These are phyloP conservation scores for Diorhabda sublineata DNA, from an alignment of 1,140 invertebrate species.

Conservation along the genomic window DNA sequence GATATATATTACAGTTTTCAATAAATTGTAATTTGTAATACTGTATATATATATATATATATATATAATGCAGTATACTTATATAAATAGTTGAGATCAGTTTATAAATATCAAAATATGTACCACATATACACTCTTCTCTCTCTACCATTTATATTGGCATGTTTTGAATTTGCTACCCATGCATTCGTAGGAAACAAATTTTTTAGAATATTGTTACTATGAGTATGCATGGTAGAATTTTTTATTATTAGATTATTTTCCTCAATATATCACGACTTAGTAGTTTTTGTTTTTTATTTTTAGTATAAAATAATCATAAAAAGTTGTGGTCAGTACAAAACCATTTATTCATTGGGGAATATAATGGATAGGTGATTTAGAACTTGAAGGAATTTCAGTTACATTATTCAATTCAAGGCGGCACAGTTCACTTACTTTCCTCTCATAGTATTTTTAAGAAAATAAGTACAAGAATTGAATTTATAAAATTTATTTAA, in stretches of 20 bases:
- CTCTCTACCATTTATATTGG: slow-evolving; percentile 15
- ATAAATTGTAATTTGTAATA: too few species aligned
- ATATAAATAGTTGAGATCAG: too few species aligned
- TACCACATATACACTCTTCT: neutral
- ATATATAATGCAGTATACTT: too few species aligned
- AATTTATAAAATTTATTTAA: too few species aligned
- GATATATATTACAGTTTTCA: too few species aligned
- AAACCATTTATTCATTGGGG: neutral
- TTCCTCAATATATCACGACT: slow-evolving; percentile 20
- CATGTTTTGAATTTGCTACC: slow-evolving; percentile 40
- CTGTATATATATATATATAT: too few species aligned
- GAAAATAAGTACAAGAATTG: too few species aligned
- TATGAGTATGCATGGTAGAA: slow-evolving; percentile 39
- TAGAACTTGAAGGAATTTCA: neutral
- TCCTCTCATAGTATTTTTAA: neutral
- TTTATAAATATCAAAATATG: neutral
- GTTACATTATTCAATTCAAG: neutral
- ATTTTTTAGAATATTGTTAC: slow-evolving; percentile 32
- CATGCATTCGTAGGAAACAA: slow-evolving; percentile 37
- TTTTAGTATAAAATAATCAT: neutral
- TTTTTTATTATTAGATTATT: slow-evolving; percentile 18
- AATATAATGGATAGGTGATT: neutral
- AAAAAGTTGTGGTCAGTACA: too few species aligned
- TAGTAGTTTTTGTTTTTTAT: too few species aligned
- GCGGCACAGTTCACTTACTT: neutral